phyloP scores from a whole-genome alignment of 2,888 invertebrate species.

The Netelia fuscicornis region DNA sequence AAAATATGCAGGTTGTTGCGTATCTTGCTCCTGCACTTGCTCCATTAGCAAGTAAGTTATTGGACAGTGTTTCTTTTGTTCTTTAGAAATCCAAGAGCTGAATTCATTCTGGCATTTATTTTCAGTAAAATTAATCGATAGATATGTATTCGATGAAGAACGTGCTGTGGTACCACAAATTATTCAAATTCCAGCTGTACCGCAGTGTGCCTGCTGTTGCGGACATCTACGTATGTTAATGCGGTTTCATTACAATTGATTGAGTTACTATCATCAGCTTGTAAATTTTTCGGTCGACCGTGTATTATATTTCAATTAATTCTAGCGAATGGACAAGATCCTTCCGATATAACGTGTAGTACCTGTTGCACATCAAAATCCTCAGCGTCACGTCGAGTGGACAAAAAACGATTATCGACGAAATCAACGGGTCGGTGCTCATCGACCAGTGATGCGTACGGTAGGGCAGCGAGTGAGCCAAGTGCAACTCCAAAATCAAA shows the following conservation, averaged over 20 bases:
- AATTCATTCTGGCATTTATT: not conserved
- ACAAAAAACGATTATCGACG: constrained; percentile 10
- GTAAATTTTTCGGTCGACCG: not conserved
- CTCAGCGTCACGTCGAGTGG: constrained; percentile 29
- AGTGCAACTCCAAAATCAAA: too few species aligned
- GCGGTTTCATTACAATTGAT: not conserved
- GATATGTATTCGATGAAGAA: constrained; percentile 59
- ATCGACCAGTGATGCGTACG: constrained; percentile 53
- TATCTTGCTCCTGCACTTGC: constrained; percentile 61
- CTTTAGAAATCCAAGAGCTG: not conserved
- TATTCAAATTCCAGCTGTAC: constrained; percentile 53
- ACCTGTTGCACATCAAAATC: constrained; percentile 45
- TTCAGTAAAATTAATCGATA: constrained; percentile 67
- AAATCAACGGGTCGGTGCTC: constrained; percentile 47
- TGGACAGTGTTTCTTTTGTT: not conserved
- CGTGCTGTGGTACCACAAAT: constrained; percentile 47
- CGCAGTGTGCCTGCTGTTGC: constrained; percentile 60
- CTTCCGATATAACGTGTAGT: constrained; percentile 37
- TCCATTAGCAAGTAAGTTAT: constrained; percentile 65
- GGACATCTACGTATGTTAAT: constrained; percentile 36
- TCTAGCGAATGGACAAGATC: constrained; percentile 9
- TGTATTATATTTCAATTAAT: constrained; percentile 3
- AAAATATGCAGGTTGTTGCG: constrained; percentile 58
- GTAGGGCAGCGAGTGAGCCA: not conserved
- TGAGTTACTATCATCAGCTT: not conserved